These are phyloP conservation scores for Mesoclemmys tuberculata DNA, from an alignment of 2,113 vertebrate species.

Conservation along the genomic window DNA sequence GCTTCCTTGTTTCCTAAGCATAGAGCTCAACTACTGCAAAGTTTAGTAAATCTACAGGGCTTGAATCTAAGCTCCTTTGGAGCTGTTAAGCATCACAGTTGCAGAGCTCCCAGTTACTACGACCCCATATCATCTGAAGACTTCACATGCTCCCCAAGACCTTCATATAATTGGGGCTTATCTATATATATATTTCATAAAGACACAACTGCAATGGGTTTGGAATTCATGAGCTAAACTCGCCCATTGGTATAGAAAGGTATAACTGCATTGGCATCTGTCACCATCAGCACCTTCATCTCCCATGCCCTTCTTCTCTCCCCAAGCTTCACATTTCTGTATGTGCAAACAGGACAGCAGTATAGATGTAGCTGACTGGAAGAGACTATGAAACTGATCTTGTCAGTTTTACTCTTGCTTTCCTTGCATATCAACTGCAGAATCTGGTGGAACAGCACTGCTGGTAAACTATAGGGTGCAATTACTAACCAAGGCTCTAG, in stretches of 20 bases:
- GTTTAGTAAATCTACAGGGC: not conserved
- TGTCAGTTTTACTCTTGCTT: not conserved
- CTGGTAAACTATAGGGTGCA: not conserved
- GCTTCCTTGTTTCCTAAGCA: not conserved
- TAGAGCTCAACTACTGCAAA: not conserved
- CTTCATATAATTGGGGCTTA: not conserved
- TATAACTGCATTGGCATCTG: not conserved
- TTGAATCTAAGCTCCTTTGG: not conserved
- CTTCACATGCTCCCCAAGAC: not conserved
- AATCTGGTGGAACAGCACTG: not conserved
- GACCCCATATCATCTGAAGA: not conserved
- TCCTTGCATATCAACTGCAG: not conserved
- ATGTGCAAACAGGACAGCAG: not conserved
- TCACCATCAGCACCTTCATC: not conserved
- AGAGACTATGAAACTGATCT: not conserved
- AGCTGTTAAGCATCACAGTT: not conserved
- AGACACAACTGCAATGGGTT: not conserved
- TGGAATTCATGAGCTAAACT: not conserved
- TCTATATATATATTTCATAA: not conserved
- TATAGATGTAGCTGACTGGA: accelerated
- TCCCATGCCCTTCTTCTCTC: not conserved
- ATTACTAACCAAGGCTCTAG: conserved; percentile 50
- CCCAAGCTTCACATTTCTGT: not conserved
- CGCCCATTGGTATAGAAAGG: too few relatives aligned
- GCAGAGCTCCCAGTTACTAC: not conserved